Conservation (phyloP, 2,888 invertebrate species). For the Phyto melanocephala region DNA sequence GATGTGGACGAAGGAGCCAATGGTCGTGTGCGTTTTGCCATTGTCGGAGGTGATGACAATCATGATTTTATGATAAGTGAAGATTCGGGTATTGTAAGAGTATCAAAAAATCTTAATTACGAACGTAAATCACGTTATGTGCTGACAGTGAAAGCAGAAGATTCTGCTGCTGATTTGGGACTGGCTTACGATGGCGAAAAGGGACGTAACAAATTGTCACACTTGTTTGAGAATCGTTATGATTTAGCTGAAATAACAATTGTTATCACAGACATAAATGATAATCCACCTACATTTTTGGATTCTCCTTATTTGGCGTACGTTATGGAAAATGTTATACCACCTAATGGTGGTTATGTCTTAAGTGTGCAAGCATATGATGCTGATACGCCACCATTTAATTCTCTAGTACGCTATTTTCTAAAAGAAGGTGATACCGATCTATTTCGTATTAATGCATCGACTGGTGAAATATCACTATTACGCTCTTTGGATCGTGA, state of each 20-base stretch:
- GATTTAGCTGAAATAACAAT: slow-evolving; percentile 91
- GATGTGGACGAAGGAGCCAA: slow-evolving; percentile 93
- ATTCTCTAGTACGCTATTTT: slow-evolving; percentile 93
- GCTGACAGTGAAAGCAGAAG: slow-evolving; percentile 91
- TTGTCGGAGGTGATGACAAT: slow-evolving; percentile 92
- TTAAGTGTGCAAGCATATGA: slow-evolving; percentile 92
- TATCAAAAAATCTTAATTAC: slow-evolving; percentile 95
- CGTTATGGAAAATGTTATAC: slow-evolving; percentile 94
- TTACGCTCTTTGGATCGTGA: slow-evolving; percentile 91
- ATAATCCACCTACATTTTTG: slow-evolving; percentile 94
- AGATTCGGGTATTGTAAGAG: slow-evolving; percentile 93
- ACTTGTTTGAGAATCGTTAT: slow-evolving; percentile 80
- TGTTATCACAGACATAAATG: slow-evolving; percentile 93
- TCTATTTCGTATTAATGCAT: slow-evolving; percentile 93
- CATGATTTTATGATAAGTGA: slow-evolving; percentile 95
- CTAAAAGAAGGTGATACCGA: slow-evolving; percentile 95
- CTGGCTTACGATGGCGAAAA: slow-evolving; percentile 54
- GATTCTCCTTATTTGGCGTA: slow-evolving; percentile 96
- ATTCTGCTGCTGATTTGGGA: slow-evolving; percentile 86
- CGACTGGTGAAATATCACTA: slow-evolving; percentile 93
- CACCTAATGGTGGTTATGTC: slow-evolving; percentile 88
- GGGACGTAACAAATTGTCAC: slow-evolving; percentile 44
- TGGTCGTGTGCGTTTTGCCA: slow-evolving; percentile 94
- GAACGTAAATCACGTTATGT: slow-evolving; percentile 92
- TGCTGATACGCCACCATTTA: slow-evolving; percentile 93